A percentile compares a stretch with the other conserved stretches of the same genome.
phyloP scores from a whole-genome alignment of 2,113 vertebrate genomes.

The Glaucidium brasilianum region DNA sequence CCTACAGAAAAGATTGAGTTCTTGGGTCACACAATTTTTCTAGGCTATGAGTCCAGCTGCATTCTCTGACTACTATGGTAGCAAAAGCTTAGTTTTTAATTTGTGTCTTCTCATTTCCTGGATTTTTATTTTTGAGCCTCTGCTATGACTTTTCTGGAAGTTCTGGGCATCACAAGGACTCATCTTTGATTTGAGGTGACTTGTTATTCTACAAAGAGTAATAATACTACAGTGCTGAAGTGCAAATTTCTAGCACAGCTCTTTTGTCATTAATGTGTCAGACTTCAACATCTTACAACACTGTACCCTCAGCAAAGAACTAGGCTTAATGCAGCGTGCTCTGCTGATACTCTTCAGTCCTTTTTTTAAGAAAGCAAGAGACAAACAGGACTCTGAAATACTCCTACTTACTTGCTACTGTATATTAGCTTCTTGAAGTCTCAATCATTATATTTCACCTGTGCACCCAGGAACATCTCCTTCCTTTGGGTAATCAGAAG shows the following conservation, averaged over 20 bases:
- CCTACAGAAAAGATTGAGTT: not conserved
- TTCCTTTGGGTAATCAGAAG: constrained; percentile 64
- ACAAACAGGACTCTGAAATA: not conserved
- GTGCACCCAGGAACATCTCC: constrained; percentile 33
- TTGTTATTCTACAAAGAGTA: not conserved
- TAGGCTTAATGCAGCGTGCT: not conserved
- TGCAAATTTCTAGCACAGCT: not conserved
- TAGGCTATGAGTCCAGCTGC: not conserved
- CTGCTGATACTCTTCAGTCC: not conserved
- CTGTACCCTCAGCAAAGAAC: not conserved
- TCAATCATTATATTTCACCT: constrained; percentile 26
- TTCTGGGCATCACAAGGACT: not conserved
- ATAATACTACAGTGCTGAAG: not conserved
- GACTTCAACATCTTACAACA: not conserved
- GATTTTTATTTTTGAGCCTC: not conserved
- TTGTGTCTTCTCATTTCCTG: not conserved
- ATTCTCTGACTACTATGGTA: not conserved
- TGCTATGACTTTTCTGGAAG: not conserved
- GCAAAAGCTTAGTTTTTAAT: not conserved
- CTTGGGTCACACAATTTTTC: not conserved
- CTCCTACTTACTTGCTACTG: not conserved
- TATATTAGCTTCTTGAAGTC: not conserved
- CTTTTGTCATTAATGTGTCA: not conserved
- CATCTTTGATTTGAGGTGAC: not conserved
- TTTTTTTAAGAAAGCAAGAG: not conserved